Evolutionary conservation across 2,888 invertebrate genomes (phyloP), one percentile per base, ranked within the genome.

Genomic region (Hydraecia micacea): DNA sequence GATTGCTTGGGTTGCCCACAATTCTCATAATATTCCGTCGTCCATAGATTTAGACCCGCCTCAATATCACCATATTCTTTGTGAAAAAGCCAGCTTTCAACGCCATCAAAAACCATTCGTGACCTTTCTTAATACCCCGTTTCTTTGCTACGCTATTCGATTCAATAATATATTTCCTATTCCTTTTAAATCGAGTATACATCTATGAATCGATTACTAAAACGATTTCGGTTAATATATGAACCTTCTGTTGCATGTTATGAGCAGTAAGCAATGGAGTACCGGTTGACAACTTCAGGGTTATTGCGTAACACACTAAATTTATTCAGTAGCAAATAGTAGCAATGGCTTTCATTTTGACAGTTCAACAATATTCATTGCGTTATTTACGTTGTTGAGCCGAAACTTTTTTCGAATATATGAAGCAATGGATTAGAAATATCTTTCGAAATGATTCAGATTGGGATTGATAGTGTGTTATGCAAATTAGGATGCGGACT

Each of bases 21-120:
- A 63, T 21, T 32, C 46, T 63, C 55, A 32, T 68, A 81, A 82
- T 73, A 79, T 69, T 28, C 49, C 70, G 32, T 52, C 68, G 21
- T 66, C 49, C 62, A 65, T 60, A 70, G 74, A 65, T 71, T 84
- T 58, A 36, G 46, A 39, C 0, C 42, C 42, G 25, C 62, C 76
- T 69, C 66, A 78, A 82, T 77, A 85, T 80, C 76, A 73, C 74
- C 80, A 77, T 85, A 78, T 82, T 83, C 85, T 86, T 80, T 77
- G 69, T 78, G n/a, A 73, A 73, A 79, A 78, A 42, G 73, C 52
- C 83, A 74, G 79, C 68, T 63, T 77, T 77, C 75, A 63, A 58
- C 70, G 79, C 42, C 85, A 83, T 87, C 77, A 77, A 82, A 86
- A 71, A 75, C 79, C 73, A 79, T 77, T 80, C 28, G 58, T 65